Percentiles rank a stretch among this genome's conserved stretches.
phyloP scores from a whole-genome alignment of 2,113 vertebrate species.

The Atrichornis clamosus region DNA sequence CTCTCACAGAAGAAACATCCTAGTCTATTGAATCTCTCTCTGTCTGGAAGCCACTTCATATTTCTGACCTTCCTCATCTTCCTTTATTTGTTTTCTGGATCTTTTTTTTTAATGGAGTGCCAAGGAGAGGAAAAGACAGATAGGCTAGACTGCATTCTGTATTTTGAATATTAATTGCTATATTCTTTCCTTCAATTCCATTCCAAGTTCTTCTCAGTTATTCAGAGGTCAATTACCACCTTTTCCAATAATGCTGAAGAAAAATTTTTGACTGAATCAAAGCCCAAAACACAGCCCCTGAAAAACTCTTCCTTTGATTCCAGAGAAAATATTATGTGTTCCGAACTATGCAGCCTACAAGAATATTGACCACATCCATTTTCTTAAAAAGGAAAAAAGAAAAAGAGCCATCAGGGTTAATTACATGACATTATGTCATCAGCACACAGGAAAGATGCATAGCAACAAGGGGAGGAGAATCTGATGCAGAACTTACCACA shows the following conservation, averaged over 20 bases:
- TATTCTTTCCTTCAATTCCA: background rate
- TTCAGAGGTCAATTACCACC: background rate
- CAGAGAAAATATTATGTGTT: background rate
- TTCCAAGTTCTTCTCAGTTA: background rate
- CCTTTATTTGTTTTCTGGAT: background rate
- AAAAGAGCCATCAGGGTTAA: background rate
- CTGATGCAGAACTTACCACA: background rate
- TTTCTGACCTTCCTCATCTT: background rate
- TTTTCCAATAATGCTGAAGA: background rate
- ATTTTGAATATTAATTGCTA: background rate
- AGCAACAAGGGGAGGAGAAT: background rate
- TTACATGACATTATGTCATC: background rate
- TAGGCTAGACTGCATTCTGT: background rate
- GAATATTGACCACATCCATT: background rate
- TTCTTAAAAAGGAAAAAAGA: background rate
- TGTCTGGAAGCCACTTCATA: background rate
- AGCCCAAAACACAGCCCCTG: background rate
- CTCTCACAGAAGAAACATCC: background rate
- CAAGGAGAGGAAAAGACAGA: background rate
- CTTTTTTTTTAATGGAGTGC: background rate
- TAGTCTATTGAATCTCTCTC: background rate
- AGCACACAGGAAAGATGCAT: background rate
- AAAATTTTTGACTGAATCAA: background rate
- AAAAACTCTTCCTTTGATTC: background rate
- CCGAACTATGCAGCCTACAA: background rate